Evolutionary conservation across 2,797 vertebrate species (phyloP).

Genomic region (Columba guinea): DNA sequence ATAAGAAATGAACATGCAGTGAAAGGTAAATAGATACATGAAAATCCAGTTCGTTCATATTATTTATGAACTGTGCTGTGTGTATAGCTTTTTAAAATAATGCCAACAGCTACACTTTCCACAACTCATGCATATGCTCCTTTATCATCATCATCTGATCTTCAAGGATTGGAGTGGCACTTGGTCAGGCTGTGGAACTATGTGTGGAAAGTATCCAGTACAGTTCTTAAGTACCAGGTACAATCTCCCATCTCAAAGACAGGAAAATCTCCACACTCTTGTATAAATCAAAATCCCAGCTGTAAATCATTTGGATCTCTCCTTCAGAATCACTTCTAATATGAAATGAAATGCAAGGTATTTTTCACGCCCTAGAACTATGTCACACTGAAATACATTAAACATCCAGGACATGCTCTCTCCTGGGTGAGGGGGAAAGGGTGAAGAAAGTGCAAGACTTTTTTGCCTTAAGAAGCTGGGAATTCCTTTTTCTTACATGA

Average conservation of each 20-base stretch:
- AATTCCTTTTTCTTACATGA: not conserved
- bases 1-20: too few relatives aligned
- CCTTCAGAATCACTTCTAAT: not conserved
- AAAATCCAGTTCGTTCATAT: not conserved
- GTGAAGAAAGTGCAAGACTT: too few relatives aligned
- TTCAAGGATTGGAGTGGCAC: accelerated
- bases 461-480: not conserved
- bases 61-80: not conserved
- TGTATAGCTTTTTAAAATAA: not conserved
- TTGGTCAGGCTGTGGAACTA: accelerated
- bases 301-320: not conserved
- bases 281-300: not conserved
- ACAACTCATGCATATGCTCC: not conserved
- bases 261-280: too few relatives aligned
- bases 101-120: not conserved
- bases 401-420: not conserved
- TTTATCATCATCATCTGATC: not conserved
- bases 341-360: not conserved
- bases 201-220: accelerated
- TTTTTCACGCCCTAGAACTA: not conserved
- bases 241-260: not conserved
- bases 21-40: not conserved
- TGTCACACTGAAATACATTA: not conserved
- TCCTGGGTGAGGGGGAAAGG: not conserved
- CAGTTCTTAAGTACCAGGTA: not conserved